Evolutionary conservation across 2,797 vertebrate species (phyloP), one percentile per base, ranked within the genome.

Genomic region (Crenichthys baileyi): DNA sequence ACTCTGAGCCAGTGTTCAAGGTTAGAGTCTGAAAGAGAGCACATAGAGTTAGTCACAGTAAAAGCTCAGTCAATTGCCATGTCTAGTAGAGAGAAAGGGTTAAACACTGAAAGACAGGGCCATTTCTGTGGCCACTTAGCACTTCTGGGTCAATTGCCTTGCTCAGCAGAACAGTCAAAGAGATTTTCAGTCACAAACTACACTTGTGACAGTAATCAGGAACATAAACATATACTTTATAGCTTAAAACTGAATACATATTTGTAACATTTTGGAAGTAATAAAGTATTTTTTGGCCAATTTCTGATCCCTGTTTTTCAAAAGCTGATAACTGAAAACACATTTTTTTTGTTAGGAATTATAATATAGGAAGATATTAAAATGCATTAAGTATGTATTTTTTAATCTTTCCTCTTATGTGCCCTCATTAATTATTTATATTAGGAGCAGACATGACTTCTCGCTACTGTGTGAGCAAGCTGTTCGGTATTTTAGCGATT

Each of bases 121-220:
- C n/a, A n/a, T n/a, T n/a, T n/a, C 4, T 0, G 36, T 36, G 36
- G 36, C 13, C 13, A 9, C 13, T 48, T 48, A 13, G 46, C 11
- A 9, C 8, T 13, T 48, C 11, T 36, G 13, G 16, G 31, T 70
- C 22, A 44, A 41, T 41, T 79, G 46, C 13, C 26, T 63, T 80
- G 26, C 67, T 73, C 26, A 75, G 67, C 41, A 22, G 7, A 50
- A 56, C 26, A 72, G 39, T 3, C 36, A 36, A n/a, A 2, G 67
- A 76, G 24, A 24, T 39, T 26, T 78, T 58, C 41, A 13, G n/a
- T 36, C 48, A 74, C 58, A 55, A 22, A 72, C 46, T 48, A 53
- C 5, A 53, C 60, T 6, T 61, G 55, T 29, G 7, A 31, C 16
- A 18, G 58, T 61, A 61, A 7, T 61, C 29, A 61, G 2, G 7